Evolutionary conservation across 2,888 invertebrate genomes (phyloP), one percentile per base, ranked within the genome.

Genomic region (Alentia gelatinosa): DNA sequence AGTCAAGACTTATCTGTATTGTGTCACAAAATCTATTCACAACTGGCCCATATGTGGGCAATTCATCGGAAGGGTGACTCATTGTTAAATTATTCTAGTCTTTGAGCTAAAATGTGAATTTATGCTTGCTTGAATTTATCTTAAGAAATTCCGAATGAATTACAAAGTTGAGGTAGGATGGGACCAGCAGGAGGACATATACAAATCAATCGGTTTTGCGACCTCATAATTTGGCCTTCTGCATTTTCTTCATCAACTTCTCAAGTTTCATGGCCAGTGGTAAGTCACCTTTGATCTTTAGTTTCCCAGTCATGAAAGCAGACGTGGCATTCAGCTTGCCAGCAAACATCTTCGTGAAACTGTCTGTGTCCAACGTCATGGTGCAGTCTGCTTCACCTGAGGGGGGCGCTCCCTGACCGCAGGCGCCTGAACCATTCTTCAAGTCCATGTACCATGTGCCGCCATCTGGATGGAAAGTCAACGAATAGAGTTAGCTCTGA

Each of bases 261-360:
- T 99, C 99, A 91, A 99, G 96, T 95, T 99, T 99, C 97, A 99
- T 98, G 0, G 99, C 99, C 95, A 98, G 98, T 94, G 98, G 98
- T 94, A 99, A 97, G 95, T 99, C 98, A 0, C 99, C 99, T 93
- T 97, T 97, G 93, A 99, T 98, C 96, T 99, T 99, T 94, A 99
- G 96, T 96, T 99, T 99, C 89, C 99, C 99, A 95, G 98, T 98
- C 98, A 99, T 99, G 96, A 98, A 99, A 0, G 99, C 99, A 0
- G 97, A 97, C 0, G 99, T 97, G 0, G 99, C 98, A 95, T 98
- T 99, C 93, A 99, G 95, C 96, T 98, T 98, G 56, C 98, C 98
- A 97, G 96, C 93, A 93, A 97, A 96, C 95, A 97, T 96, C 92
- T 96, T 96, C 0, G 95, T 94, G 93, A 97, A 97, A 93, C 96